Conservation (phyloP, 2,888 invertebrate species). For the Hipparchia sbordonii region DNA sequence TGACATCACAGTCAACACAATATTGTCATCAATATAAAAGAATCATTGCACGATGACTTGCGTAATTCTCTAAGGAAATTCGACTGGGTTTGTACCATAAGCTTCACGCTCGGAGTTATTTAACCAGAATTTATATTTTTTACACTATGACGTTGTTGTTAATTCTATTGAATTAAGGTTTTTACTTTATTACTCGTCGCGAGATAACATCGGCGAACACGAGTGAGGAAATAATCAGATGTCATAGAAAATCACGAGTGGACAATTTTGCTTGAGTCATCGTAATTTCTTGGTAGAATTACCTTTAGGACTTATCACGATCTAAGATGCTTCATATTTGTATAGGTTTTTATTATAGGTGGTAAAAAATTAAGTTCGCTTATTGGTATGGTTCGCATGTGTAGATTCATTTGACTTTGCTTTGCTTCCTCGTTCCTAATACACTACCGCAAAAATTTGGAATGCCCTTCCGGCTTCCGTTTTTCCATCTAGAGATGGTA, state of each 20-base stretch:
- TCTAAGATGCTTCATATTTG: neutral
- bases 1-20: neutral
- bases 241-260: slow-evolving; percentile 27
- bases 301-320: slow-evolving; percentile 14
- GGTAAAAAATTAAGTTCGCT: too few species aligned
- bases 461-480: too few species aligned
- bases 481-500: too few species aligned
- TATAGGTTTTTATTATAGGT: too few species aligned
- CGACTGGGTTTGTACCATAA: slow-evolving; percentile 8
- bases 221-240: slow-evolving; percentile 24
- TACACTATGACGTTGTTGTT: slow-evolving; percentile 10
- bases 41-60: slow-evolving; percentile 4
- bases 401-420: too few species aligned
- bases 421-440: too few species aligned
- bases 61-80: neutral
- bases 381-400: too few species aligned
- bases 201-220: slow-evolving; percentile 20
- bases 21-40: neutral
- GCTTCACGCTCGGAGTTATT: neutral
- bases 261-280: slow-evolving; percentile 23
- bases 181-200: neutral
- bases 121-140: slow-evolving; percentile 14
- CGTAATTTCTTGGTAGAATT: slow-evolving; percentile 13
- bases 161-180: slow-evolving; percentile 7
- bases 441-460: too few species aligned